phyloP scores from a whole-genome alignment of 30 jellyfish, hydroid and myxozoan species.

The Mastigias papua region DNA sequence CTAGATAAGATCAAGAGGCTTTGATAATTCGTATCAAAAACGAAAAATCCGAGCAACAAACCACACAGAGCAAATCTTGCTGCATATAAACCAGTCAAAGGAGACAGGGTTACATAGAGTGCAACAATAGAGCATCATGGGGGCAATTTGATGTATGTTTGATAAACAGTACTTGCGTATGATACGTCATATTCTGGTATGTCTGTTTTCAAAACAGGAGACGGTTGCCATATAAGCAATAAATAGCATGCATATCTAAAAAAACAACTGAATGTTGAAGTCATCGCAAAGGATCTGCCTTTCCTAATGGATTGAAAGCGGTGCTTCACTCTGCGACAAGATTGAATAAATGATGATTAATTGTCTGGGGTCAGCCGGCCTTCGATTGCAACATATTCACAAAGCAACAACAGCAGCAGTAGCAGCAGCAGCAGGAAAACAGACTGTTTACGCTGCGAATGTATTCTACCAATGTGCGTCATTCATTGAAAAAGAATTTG shows the following conservation, averaged over 20 bases:
- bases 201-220: not conserved
- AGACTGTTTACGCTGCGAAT: not conserved
- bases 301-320: not conserved
- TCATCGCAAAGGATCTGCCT: not conserved
- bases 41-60: too few relatives aligned
- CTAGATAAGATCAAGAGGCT: too few relatives aligned
- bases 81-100: too few relatives aligned
- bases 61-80: too few relatives aligned
- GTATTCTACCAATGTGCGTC: constrained; percentile 13
- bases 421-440: constrained; percentile 8
- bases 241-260: not conserved
- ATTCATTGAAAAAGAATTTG: constrained; percentile 23
- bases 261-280: not conserved
- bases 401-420: not conserved
- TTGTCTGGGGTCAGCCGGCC: not conserved
- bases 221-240: not conserved
- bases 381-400: constrained; percentile 2
- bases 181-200: not conserved
- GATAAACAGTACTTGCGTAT: too few relatives aligned
- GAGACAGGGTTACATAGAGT: too few relatives aligned
- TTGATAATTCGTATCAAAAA: too few relatives aligned
- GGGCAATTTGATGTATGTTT: too few relatives aligned
- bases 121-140: too few relatives aligned
- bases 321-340: not conserved
- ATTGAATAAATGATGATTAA: not conserved